Conservation (phyloP, 2,888 invertebrate species). For the Rhogogaster chlorosoma region DNA sequence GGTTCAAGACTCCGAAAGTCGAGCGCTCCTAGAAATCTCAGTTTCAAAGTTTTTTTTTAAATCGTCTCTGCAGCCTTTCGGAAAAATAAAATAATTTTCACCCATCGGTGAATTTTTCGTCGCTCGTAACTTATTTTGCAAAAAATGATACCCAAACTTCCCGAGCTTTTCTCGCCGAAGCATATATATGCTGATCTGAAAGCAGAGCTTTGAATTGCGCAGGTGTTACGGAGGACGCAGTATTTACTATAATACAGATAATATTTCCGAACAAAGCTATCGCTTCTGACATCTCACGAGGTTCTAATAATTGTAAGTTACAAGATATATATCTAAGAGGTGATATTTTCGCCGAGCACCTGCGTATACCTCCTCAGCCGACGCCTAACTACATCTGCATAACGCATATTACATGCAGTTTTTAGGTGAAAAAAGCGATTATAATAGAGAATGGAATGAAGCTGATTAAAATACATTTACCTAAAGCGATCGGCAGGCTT, state of each 20-base stretch:
- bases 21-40: no score
- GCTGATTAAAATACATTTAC: no score
- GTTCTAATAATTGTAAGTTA: constrained; percentile 33
- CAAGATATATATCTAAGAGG: neutral
- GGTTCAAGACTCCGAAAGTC: no score
- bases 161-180: neutral
- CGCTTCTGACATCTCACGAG: constrained; percentile 12
- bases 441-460: no score
- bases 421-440: neutral
- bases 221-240: constrained; percentile 23
- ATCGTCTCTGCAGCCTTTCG: no score
- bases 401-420: neutral
- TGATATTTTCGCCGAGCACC: constrained; percentile 13
- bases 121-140: no score
- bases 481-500: no score
- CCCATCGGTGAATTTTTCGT: no score
- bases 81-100: no score
- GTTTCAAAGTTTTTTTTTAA: no score
- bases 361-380: neutral
- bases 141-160: neutral
- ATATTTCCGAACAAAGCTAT: constrained; percentile 32
- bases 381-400: neutral
- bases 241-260: neutral
- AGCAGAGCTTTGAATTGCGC: neutral
- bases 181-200: neutral